Evolutionary conservation across 2,113 vertebrate species (phyloP), one percentile per base, ranked within the genome.

Genomic region (Chloropsis cyanopogon): DNA sequence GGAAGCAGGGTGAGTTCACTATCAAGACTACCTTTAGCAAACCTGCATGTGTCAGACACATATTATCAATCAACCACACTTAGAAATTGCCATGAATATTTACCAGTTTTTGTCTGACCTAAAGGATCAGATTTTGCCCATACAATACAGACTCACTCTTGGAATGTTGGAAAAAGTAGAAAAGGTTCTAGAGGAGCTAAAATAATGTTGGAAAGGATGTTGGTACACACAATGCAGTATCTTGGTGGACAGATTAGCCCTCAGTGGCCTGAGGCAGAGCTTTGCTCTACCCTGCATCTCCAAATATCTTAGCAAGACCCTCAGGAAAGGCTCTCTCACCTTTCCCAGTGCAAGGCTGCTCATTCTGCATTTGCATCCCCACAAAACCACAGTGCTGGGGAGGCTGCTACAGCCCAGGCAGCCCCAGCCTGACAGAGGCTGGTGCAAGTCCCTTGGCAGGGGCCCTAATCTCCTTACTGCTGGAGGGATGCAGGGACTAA

Each of bases 341-440:
- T 39, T 57, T 29, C n/a, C 24, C 68, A 9, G 0, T 0, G 0
- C 41, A 22, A 16, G 26, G 44, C 0, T 65, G 31, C 46, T 63
- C 64, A 1, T 54, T 14, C 22, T 5, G 7, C 22, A 15, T 4
- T 16, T 25, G 41, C 33, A 63, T 14, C 33, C 22, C 65, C 46
- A 10, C 0, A 2, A 49, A 66, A 52, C 2, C 54, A 9, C 49
- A 6, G 33, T 10, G 75, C 61, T 57, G 66, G 57, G n/a, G 79
- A 33, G 57, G 41, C 56, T 79, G 65, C 75, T 39, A 2, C 19
- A 21, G 61, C 17, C 49, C 49, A 46, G 81, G 83, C 65, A 83
- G 77, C 25, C 41, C 44, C 84, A 87, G 65, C 26, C 57, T 28
- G 61, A 2, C 1, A 68, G 61, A 76, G 47, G 61, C 61, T 50